Base-by-base conservation (phyloP, 2,888 invertebrate genomes). In the Xestoiulus laeticollis region DNA sequence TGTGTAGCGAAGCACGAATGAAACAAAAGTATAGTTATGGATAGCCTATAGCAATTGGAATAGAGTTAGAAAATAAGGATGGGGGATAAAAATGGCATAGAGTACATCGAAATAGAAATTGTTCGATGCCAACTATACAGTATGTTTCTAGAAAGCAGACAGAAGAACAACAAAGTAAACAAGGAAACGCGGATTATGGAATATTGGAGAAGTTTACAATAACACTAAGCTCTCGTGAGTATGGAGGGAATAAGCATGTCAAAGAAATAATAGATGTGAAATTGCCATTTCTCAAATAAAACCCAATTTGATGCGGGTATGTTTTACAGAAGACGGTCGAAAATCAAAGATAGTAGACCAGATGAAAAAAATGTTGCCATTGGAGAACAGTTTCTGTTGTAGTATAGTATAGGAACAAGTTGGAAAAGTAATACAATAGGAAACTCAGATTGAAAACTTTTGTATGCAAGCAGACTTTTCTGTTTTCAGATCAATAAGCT, bases 221-320 rank as follows among this genome's bases (percentile, higher is more conserved):
- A 78, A 30, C 78, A 26, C 78, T 78, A 78, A 78, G 78, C 78
- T 78, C 30, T 30, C 78, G 30, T 78, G 78, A 78, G 78, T 26
- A 78, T 30, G 78, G 30, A 78, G 78, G 78, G 78, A 78, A 78
- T 78, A 78, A 78, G 30, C 78, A 78, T 78, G 78, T 30, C 78
- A 78, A 78, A 78, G 78, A 78, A 78, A 78, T 78, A 78, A 78
- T 78, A 78, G 30, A 78, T 78, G 78, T 30, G 30, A 78, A 30
- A 78, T 78, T 78, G 78, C 30, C 26, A 78, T 78, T 78, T 78
- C 30, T 30, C 8, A 78, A 78, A 59, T 59, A 78, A 78, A 78
- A 78, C 10, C 22, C 26, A 14, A 30, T 26, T 78, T 10, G 78
- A 78, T 78, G 78, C 78, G 78, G 30, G 78, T 10, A 14, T 78